Conservation (phyloP, 2,797 vertebrate species). For the Coracias cyanogaster region DNA sequence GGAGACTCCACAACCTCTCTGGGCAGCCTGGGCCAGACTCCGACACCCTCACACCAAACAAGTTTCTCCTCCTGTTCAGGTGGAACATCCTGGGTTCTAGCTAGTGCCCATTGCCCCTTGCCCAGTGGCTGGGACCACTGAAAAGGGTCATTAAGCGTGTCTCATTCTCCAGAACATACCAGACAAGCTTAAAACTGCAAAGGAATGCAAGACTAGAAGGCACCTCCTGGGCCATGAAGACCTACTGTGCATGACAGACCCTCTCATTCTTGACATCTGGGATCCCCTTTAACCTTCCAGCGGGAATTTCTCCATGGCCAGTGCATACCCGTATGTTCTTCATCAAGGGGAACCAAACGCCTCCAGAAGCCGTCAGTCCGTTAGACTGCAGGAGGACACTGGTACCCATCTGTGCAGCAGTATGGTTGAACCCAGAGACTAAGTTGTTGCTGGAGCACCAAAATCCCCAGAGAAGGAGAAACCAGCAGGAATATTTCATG, state of each 20-base stretch:
- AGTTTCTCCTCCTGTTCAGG: not conserved
- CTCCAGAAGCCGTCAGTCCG: not conserved
- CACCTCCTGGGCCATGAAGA: not conserved
- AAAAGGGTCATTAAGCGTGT: not conserved
- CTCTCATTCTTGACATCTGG: not conserved
- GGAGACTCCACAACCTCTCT: not conserved
- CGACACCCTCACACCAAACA: not conserved
- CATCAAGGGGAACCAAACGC: not conserved
- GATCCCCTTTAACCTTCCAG: not conserved
- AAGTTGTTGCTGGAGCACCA: not conserved
- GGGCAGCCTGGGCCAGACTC: not conserved
- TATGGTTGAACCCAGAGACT: accelerated
- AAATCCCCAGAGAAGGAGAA: not conserved
- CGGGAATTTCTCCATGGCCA: not conserved
- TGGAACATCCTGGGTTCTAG: not conserved
- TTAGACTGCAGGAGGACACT: not conserved
- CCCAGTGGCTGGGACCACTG: not conserved
- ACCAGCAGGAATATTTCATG: accelerated
- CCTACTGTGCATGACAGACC: not conserved
- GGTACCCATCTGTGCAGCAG: not conserved
- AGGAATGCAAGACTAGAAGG: not conserved
- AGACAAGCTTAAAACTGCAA: not conserved
- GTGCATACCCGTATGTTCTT: not conserved
- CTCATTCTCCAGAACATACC: not conserved
- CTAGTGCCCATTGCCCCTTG: not conserved